These are phyloP conservation scores for Piprites chloris DNA, from an alignment of 2,113 vertebrate genomes.

Conservation along the genomic window DNA sequence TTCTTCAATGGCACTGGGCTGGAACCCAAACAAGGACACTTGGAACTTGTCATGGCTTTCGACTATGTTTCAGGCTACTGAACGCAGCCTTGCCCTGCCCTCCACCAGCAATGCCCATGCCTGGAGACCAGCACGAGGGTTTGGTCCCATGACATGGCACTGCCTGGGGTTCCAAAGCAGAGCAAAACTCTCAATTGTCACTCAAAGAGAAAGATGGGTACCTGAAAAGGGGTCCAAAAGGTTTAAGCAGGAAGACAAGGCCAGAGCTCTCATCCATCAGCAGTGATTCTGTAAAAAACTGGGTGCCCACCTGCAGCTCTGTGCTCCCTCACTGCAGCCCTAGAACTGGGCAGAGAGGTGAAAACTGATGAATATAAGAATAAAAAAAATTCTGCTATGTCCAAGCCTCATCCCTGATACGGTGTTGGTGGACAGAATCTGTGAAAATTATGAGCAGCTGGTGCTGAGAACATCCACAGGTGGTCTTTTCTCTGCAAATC, in stretches of 20 bases:
- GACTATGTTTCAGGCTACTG: neutral
- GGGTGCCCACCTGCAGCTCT: neutral
- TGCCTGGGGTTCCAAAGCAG: neutral
- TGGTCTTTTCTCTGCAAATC: neutral
- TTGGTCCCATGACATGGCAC: fast-evolving
- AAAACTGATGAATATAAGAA: neutral
- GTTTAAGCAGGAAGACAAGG: neutral
- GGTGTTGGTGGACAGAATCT: neutral
- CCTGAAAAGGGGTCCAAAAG: neutral
- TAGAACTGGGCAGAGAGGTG: neutral
- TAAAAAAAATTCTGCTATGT: neutral
- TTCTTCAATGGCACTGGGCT: neutral
- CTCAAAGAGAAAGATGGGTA: neutral
- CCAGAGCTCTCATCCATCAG: neutral
- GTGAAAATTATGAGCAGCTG: neutral
- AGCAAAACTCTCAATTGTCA: neutral
- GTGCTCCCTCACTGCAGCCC: neutral
- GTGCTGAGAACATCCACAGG: neutral
- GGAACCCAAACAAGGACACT: neutral
- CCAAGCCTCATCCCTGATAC: neutral
- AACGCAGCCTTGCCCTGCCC: neutral
- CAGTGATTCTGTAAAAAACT: neutral
- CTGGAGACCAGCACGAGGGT: neutral
- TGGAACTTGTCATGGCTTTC: neutral
- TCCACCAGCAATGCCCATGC: neutral